Conservation (phyloP, 2,113 vertebrate genomes). For the Smithornis capensis region DNA sequence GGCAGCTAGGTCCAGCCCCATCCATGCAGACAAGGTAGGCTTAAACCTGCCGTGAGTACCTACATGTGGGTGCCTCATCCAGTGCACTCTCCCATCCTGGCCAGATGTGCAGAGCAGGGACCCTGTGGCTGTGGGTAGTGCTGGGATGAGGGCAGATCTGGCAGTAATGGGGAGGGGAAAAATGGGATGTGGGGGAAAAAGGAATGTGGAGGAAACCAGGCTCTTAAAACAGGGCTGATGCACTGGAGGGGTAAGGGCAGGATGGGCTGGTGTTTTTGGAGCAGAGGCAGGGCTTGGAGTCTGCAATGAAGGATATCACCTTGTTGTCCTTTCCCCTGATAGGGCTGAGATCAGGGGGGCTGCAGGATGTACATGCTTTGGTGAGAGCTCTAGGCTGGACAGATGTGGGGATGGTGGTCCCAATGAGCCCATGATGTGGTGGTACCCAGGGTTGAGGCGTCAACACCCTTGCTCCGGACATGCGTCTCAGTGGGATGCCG, state of each 20-base stretch:
- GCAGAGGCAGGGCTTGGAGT: neutral
- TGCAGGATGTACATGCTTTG: neutral
- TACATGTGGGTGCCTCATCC: neutral
- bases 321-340: neutral
- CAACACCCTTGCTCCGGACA: accelerated
- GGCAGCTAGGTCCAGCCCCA: neutral
- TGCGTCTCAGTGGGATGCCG: neutral
- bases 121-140: neutral
- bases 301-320: neutral
- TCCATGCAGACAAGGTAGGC: neutral
- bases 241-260: neutral
- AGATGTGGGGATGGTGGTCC: too few relatives aligned
- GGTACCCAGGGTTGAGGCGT: neutral
- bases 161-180: too few relatives aligned
- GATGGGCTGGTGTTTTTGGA: accelerated
- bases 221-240: neutral
- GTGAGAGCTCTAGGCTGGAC: neutral
- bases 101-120: neutral
- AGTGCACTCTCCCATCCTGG: accelerated
- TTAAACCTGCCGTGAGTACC: too few relatives aligned
- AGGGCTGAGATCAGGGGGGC: accelerated
- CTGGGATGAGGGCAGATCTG: neutral
- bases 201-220: neutral
- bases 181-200: neutral
- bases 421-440: accelerated